Percentiles rank a stretch among this genome's conserved stretches.
Evolutionary conservation across 2,113 vertebrate species (phyloP).

Genomic region (Ptychochromis oligacanthus): DNA sequence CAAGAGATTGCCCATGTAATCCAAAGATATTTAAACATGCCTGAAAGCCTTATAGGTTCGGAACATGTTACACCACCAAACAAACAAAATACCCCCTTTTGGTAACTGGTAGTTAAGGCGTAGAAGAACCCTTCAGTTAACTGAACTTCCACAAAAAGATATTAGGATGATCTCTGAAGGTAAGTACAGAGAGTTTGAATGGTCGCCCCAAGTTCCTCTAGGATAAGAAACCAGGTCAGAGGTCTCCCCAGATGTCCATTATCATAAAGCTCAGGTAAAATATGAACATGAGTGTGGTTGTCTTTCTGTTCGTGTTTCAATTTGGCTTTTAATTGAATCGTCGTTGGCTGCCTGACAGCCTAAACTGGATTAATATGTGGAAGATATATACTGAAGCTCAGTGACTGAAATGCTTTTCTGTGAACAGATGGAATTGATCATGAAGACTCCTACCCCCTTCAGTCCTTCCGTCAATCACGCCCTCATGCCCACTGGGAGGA

Average conservation of each 20-base stretch:
- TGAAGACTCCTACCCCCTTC: slow-evolving; percentile 80
- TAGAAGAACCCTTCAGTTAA: no score
- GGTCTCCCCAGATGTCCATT: no score
- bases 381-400: not conserved
- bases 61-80: not conserved
- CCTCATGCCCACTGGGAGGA: slow-evolving; percentile 79
- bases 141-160: no score
- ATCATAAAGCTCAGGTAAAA: no score
- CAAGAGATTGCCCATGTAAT: not conserved
- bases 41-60: not conserved
- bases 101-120: no score
- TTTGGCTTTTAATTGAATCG: not conserved
- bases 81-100: no score
- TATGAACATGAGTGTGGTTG: no score
- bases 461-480: slow-evolving; percentile 73
- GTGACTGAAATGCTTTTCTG: not conserved
- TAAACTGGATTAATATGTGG: not conserved
- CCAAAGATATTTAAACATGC: not conserved
- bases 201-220: no score
- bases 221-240: no score
- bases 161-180: no score
- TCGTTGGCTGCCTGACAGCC: not conserved
- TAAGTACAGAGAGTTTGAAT: no score
- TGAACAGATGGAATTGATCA: slow-evolving; percentile 81
- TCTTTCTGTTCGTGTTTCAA: not conserved